These are phyloP conservation scores for Babyrousa celebensis DNA, from an alignment of 2,797 vertebrate genomes.

Conservation along the genomic window DNA sequence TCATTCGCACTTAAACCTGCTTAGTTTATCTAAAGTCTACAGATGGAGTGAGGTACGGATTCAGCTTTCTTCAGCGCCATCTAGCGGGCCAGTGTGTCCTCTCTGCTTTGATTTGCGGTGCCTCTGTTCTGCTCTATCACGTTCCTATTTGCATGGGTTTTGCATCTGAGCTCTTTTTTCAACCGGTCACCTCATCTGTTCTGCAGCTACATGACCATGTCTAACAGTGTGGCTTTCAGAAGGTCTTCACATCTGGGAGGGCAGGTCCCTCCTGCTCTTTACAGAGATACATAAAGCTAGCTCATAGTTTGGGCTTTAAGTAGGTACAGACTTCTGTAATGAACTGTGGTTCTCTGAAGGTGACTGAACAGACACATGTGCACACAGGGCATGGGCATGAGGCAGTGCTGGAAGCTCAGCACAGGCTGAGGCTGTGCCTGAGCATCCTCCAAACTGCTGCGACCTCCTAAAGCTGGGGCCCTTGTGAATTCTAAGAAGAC, in stretches of 20 bases:
- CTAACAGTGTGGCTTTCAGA: not conserved
- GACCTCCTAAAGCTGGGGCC: not conserved
- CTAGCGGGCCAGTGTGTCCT: not conserved
- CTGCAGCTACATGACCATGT: conserved; percentile 5
- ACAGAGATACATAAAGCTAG: conserved; percentile 14
- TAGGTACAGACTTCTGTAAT: not conserved
- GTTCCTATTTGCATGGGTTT: not conserved
- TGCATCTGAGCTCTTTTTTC: not conserved
- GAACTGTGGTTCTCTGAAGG: not conserved
- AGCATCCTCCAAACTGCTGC: not conserved
- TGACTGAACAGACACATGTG: not conserved
- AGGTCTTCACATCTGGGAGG: not conserved
- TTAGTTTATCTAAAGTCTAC: not conserved
- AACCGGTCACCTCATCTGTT: not conserved
- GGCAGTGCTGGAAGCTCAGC: too few relatives aligned
- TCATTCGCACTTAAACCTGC: not conserved
- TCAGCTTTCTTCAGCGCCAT: not conserved
- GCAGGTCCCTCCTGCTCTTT: not conserved
- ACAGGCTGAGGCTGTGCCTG: not conserved
- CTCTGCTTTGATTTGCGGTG: not conserved
- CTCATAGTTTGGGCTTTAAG: not conserved
- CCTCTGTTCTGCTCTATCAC: not conserved
- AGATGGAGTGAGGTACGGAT: not conserved
- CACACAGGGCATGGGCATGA: too few relatives aligned
- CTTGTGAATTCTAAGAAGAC: not conserved